Evolutionary conservation across 2,888 invertebrate genomes (phyloP).

Genomic region (Cheilosia variabilis): DNA sequence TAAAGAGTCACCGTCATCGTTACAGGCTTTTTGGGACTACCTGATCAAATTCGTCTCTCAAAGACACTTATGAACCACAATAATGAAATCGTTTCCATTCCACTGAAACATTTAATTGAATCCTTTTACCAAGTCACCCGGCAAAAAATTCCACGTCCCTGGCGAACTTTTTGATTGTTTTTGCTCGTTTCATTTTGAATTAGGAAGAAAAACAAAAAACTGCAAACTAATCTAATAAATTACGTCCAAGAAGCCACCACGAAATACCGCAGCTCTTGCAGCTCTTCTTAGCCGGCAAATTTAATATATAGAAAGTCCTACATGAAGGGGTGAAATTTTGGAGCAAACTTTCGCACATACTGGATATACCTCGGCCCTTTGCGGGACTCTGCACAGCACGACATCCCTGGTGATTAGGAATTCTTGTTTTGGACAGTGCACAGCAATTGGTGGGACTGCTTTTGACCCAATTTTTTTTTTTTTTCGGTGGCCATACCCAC

Average conservation of each 20-base stretch:
- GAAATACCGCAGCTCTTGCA: not conserved
- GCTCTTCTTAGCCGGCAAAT: conserved; percentile 9
- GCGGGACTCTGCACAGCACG: conserved; percentile 15
- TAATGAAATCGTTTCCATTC: not conserved
- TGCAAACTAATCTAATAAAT: conserved; percentile 15
- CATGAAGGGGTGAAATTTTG: not conserved
- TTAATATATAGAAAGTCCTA: not conserved
- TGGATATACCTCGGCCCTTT: not conserved
- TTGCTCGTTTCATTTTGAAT: not conserved
- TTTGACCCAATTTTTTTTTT: conserved; percentile 37
- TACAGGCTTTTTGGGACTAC: not conserved
- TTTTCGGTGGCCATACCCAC: conserved; percentile 11
- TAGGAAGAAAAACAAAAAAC: not conserved
- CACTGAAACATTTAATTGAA: conserved; percentile 9
- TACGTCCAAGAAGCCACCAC: not conserved
- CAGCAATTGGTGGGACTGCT: conserved; percentile 19
- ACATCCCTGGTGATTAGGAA: conserved; percentile 22
- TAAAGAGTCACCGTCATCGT: not conserved
- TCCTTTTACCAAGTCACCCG: not conserved
- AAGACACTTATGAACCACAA: too few relatives aligned
- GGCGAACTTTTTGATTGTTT: conserved; percentile 19
- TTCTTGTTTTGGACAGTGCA: conserved; percentile 29
- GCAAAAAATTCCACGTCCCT: not conserved
- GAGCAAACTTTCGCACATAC: not conserved
- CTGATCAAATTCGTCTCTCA: too few relatives aligned